Evolutionary conservation across 1,140 invertebrate species (phyloP), one percentile per base, ranked within the genome.

Genomic region (Gryon sp.): DNA sequence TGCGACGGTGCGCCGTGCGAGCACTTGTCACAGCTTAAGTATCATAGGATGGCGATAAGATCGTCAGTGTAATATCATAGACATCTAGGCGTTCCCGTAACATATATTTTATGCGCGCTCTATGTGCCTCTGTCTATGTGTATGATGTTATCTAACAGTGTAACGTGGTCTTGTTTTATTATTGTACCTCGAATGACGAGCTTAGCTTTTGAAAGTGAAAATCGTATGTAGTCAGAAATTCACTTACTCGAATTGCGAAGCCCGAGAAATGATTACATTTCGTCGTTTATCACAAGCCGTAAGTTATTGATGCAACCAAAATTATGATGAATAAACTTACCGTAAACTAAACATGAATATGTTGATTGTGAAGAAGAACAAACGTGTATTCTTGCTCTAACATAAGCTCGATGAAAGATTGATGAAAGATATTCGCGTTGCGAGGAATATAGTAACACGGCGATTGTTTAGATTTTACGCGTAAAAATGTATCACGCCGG

Each of bases 101-200:
- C 73, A 75, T 36, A 59, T 76, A 69, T 76, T 76, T 69, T 69
- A 76, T 65, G 59, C 65, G 46, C 20, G 19, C 53, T 26, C 3
- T 43, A n/a, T n/a, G 2, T 28, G 2, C n/a, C 26, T 28, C 26
- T 28, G 7, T 28, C 26, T 12, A 32, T 28, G 36, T 43, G 22
- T 32, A 15, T 8, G 69, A 73, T 73, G 50, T 75, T 75, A 75
- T 75, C 62, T 65, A 66, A 65, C 48, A 59, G 38, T 53, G 30
- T 32, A 52, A 43, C 48, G 40, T 41, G 72, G 45, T 68, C 62
- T 43, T 9, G 53, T 68, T 68, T 30, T 40, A 59, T 52, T 66
- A 66, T 74, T 73, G 45, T 48, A 73, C 63, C 69, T 46, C 34
- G 40, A 24, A 50, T 60, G 53, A 50, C 32, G 46, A 19, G 53